Evolutionary conservation across 2,888 invertebrate genomes (phyloP).

Genomic region (Cyclophora punctaria): DNA sequence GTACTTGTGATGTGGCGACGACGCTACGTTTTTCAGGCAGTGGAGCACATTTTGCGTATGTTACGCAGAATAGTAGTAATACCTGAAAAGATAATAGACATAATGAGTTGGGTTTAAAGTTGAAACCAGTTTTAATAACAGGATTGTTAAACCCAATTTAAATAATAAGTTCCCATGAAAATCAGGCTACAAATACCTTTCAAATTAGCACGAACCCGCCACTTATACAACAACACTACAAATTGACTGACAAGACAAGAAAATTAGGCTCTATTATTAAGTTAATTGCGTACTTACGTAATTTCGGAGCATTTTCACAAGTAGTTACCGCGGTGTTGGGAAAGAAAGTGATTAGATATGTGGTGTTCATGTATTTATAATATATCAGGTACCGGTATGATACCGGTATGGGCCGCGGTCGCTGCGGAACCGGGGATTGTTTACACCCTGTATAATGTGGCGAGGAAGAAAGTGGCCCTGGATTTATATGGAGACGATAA

Average conservation of each 20-base stretch:
- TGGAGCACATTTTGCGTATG: slow-evolving; percentile 8
- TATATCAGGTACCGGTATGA: slow-evolving; percentile 10
- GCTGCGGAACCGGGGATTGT: slow-evolving; percentile 35
- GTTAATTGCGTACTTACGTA: slow-evolving; percentile 10
- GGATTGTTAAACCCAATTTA: too few relatives aligned
- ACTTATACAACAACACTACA: neutral
- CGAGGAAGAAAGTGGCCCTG: slow-evolving; percentile 31
- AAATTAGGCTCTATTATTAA: slow-evolving; percentile 3
- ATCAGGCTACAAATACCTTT: slow-evolving; percentile 8
- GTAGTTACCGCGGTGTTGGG: slow-evolving; percentile 22
- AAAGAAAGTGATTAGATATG: slow-evolving; percentile 42
- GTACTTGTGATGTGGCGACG: slow-evolving; percentile 23
- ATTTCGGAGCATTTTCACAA: slow-evolving; percentile 37
- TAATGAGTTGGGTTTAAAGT: too few relatives aligned
- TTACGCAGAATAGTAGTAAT: slow-evolving; percentile 28
- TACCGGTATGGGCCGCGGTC: slow-evolving; percentile 2
- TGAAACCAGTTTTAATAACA: too few relatives aligned
- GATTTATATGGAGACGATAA: slow-evolving; percentile 29
- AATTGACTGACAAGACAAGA: slow-evolving; percentile 3
- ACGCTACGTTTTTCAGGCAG: slow-evolving; percentile 3
- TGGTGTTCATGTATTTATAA: slow-evolving; percentile 22
- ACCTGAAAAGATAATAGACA: slow-evolving; percentile 28
- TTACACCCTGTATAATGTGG: slow-evolving; percentile 31
- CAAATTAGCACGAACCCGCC: neutral
- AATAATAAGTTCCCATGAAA: too few relatives aligned